These are phyloP conservation scores for Drosophila vallismaia DNA, from an alignment of 2,888 invertebrate genomes.

Conservation along the genomic window DNA sequence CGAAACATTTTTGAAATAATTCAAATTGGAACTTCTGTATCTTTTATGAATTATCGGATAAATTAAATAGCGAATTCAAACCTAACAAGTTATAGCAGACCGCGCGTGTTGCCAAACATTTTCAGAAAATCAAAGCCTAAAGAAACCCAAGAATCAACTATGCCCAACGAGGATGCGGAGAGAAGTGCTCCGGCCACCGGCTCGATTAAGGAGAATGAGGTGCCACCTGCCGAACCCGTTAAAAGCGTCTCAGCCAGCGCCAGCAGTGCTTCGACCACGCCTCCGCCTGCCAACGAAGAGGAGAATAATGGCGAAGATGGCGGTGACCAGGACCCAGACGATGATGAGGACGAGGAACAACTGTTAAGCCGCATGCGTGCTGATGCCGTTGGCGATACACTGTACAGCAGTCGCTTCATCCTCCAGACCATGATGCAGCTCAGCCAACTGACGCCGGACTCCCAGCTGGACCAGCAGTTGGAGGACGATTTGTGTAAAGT, in stretches of 20 bases:
- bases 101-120: neutral
- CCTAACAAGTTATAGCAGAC: neutral
- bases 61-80: no score
- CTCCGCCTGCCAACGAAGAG: slow-evolving; percentile 34
- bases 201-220: slow-evolving; percentile 32
- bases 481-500: slow-evolving; percentile 91
- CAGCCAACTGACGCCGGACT: slow-evolving; percentile 59
- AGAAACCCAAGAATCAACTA: slow-evolving; percentile 8
- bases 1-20: neutral
- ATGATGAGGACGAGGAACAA: slow-evolving; percentile 68
- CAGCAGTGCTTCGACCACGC: slow-evolving; percentile 30
- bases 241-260: slow-evolving; percentile 14
- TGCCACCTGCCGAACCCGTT: slow-evolving; percentile 8
- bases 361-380: slow-evolving; percentile 85
- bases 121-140: neutral
- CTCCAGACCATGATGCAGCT: slow-evolving; percentile 88
- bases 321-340: slow-evolving; percentile 47
- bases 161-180: slow-evolving; percentile 63
- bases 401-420: slow-evolving; percentile 91
- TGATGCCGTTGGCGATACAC: slow-evolving; percentile 91
- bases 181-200: slow-evolving; percentile 19
- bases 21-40: neutral
- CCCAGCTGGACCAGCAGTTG: slow-evolving; percentile 84
- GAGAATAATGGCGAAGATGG: slow-evolving; percentile 56
- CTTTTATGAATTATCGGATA: no score